Evolutionary conservation across 2,113 vertebrate genomes (phyloP).

Genomic region (Chlorocebus sabaeus): DNA sequence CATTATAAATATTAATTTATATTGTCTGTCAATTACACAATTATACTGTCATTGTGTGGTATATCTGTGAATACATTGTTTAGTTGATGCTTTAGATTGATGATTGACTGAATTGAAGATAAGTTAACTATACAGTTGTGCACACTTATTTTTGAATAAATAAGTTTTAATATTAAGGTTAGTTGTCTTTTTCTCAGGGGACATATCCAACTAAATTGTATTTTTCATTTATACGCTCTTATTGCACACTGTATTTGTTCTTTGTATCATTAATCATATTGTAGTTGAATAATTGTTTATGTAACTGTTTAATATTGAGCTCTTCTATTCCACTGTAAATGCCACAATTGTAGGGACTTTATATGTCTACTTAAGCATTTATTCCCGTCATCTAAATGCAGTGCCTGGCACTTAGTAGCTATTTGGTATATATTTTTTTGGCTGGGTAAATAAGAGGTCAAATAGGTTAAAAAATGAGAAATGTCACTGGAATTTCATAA

Average conservation of each 20-base stretch:
- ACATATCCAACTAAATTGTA: background rate
- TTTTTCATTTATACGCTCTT: background rate
- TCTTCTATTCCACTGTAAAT: background rate
- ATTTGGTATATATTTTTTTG: background rate
- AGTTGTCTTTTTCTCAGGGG: background rate
- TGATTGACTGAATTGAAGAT: background rate
- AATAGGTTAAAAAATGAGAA: background rate
- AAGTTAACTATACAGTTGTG: background rate
- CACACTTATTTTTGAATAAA: background rate
- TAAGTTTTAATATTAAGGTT: constrained; percentile 14
- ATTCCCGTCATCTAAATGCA: background rate
- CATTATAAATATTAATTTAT: background rate
- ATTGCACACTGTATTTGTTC: background rate
- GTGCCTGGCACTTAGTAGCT: background rate
- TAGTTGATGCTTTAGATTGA: background rate
- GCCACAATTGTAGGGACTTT: background rate
- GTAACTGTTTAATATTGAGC: background rate
- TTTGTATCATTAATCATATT: background rate
- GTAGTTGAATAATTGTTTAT: background rate
- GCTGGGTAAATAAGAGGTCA: background rate
- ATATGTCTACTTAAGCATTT: background rate
- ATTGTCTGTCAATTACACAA: no score
- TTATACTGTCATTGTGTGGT: background rate
- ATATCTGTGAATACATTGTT: background rate
- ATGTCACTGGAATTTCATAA: constrained; percentile 18